Evolutionary conservation across 1,140 invertebrate species (phyloP), one percentile per base, ranked within the genome.

Genomic region (Rhyzopertha dominica): DNA sequence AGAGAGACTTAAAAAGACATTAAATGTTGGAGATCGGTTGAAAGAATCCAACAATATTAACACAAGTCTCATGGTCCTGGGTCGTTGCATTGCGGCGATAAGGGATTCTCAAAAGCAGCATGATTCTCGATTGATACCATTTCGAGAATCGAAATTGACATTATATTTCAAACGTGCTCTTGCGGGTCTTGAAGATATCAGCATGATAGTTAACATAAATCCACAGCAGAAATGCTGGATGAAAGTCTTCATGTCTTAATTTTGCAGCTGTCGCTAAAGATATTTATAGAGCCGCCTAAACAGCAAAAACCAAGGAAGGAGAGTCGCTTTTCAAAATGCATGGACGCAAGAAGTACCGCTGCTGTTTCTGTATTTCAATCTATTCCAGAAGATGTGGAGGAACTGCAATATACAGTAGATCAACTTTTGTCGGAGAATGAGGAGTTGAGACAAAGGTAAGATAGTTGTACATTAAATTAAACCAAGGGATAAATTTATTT

Each of bases 41-140:
- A 84, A 80, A 60, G 93, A 98, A 71, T 89, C 91, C 0, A 81
- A 87, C 45, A 88, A 84, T 55, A 96, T 97, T 48, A 97, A 98
- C 63, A 83, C 82, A 1, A 95, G 90, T 13, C 71, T 97, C 1
- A 69, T 92, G 51, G 85, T 92, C 7, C 73, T 98, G 1, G 84
- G 90, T 30, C 72, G 86, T 29, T 55, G 53, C 31, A 44, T 62
- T 54, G 41, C 12, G 2, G 42, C 20, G 10, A 51, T 60, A 19
- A 68, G 69, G 22, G 61, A 70, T 29, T 53, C 55, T 10, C 71
- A 75, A 43, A 56, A 56, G 35, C 49, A 32, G n/a, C 59, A 56
- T 28, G 63, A 71, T 9, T 62, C 66, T 4, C 63, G 60, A 47
- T 40, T 76, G 5, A 66, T 83, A 25, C 85, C 85, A 0, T 88